phyloP scores from a whole-genome alignment of 2,113 vertebrate species.

The Clupea harengus region DNA sequence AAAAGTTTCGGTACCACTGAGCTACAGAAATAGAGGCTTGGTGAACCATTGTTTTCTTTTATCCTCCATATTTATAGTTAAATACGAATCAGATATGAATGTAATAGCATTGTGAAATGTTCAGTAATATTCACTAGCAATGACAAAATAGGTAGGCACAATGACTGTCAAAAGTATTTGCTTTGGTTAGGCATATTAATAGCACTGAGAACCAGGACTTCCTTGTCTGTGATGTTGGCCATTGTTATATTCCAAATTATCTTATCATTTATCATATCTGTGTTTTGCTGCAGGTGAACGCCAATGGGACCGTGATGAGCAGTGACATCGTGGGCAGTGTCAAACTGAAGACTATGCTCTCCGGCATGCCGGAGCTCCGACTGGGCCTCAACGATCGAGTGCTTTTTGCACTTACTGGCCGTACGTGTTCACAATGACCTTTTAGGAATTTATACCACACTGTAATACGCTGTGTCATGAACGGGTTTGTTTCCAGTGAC shows the following conservation, averaged over 20 bases:
- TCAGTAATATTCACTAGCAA: too few species aligned
- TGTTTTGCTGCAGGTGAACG: slow-evolving; percentile 76
- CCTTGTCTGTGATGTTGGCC: background rate
- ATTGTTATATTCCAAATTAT: background rate
- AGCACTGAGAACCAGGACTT: background rate
- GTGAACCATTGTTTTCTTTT: too few species aligned
- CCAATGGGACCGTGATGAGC: slow-evolving; percentile 84
- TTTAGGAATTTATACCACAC: background rate
- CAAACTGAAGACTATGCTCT: slow-evolving; percentile 88
- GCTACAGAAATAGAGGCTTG: too few species aligned
- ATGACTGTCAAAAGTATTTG: too few species aligned
- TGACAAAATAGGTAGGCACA: too few species aligned
- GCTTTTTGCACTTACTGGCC: slow-evolving; percentile 86
- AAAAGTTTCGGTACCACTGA: too few species aligned
- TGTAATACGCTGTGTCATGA: background rate
- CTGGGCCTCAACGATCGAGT: slow-evolving; percentile 87
- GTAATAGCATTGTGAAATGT: too few species aligned
- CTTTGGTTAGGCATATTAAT: background rate
- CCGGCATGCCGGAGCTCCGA: slow-evolving; percentile 89
- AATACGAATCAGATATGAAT: too few species aligned
- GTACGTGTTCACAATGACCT: slow-evolving; percentile 63
- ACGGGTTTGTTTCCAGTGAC: background rate
- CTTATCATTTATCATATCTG: background rate
- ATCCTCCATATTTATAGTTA: too few species aligned
- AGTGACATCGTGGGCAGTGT: slow-evolving; percentile 90